Base-by-base conservation (phyloP, 64 coral and sea anemone species). In the Platygyra sinensis region DNA sequence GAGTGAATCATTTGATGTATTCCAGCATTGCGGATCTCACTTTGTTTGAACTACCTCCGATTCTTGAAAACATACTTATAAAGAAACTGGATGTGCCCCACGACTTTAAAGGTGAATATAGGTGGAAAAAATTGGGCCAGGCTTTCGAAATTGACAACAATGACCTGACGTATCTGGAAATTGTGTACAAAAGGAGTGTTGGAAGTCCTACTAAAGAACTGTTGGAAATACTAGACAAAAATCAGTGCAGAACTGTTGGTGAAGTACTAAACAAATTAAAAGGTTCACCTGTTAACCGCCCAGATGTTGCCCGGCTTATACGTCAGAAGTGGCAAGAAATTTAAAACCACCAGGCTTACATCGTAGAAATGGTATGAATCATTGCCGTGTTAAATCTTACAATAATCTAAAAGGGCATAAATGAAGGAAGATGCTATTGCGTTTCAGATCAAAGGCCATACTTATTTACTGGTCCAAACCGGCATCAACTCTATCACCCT, bases 41-140 rank as follows among this genome's bases (percentile, higher is more conserved):
- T 83, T 22, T 83, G 59, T 24, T 19, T 10, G 60, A 83, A 10
- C 46, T 83, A 1, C 11, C 80, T 4, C 30, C 39, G 10, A 30
- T 42, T 10, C 80, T 83, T 67, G 36, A 42, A 32, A 29, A 65
- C 19, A 20, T 5, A 38, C 14, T 83, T 65, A 32, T 61, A 63
- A 64, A 10, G 10, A 83, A n/a, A 30, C 80, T 83, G 2, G 59
- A 83, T 65, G 30, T 42, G 32, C 30, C 10, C 30, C 61, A 11
- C 59, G n/a, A n/a, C n/a, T n/a, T n/a, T n/a, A 17, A 64, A 2
- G 80, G 80, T 19, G 60, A 83, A 67, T 42, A 18, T 9, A 61
- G 80, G 60, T 83, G 80, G 80, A 7, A 83, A 42, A 83, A 46
- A 65, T 29, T 83, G 18, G 80, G 80, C 3, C 49, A 11, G 1